Evolutionary conservation across 2,888 invertebrate genomes (phyloP), one percentile per base, ranked within the genome.

Genomic region (Altica lythri): DNA sequence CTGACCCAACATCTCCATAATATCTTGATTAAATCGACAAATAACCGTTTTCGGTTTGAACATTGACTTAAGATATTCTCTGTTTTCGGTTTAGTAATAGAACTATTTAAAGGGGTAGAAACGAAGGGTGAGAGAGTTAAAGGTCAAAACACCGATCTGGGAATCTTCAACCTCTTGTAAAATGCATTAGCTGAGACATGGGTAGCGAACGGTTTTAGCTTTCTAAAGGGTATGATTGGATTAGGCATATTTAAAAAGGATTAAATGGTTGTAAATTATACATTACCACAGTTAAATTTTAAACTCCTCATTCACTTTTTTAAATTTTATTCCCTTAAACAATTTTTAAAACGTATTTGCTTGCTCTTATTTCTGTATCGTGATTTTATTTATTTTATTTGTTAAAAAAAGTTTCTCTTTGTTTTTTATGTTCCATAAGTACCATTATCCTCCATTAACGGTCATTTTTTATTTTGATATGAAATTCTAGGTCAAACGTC

Each of bases 121-220:
- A 25, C 17, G 34, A 44, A 60, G 67, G 69, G 68, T 63, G 67
- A 62, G 60, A 64, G 40, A 65, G 67, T 67, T 30, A 60, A 70
- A 59, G 71, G 72, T 72, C 71, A 70, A 70, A 68, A 67, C 65
- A 66, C 62, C 68, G 67, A 69, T 69, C 68, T 61, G 1, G 22
- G 37, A 27, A 51, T 42, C 47, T 43, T 49, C 55, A 56, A 56
- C 61, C 38, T 63, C 63, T 35, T 72, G 70, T 69, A 69, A 72
- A 68, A 72, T 72, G 68, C 67, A 72, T 48, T 14, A 30, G 48
- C 10, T 19, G 17, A 37, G 27, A 14, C 35, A 13, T 70, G 70
- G 70, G 67, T 44, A 27, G 16, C 17, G 43, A n/a, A 27, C 19
- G 8, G 12, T 16, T 37, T 9, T 34, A 14, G 18, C 27, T 10